Evolutionary conservation across 2,888 invertebrate species (phyloP), one percentile per base, ranked within the genome.

Genomic region (Dysmachus trigonus): DNA sequence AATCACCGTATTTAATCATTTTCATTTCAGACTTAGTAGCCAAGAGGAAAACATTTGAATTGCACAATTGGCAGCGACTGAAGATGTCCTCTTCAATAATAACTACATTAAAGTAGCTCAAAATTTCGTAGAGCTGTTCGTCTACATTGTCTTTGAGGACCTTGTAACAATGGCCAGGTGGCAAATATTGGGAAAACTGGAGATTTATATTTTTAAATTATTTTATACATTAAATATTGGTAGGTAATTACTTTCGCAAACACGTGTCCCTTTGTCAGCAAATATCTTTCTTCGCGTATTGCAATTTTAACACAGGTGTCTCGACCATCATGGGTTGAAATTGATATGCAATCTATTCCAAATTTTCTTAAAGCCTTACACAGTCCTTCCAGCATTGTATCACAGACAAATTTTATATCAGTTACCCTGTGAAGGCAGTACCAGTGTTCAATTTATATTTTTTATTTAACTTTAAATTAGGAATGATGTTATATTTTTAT

Each of bases 11-110:
- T 22, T 62, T 76, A 13, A 79, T 30, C 0, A 30, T 27, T 47
- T 73, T 62, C 8, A 86, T 18, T 5, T 62, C 86, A 22, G 51
- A 22, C 31, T 84, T 86, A 22, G 86, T 86, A 38, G 87, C 87
- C 22, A 88, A 85, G 18, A 87, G 30, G 86, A 88, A 88, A 86
- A 86, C 88, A 86, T 88, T 86, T 62, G 90, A 89, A 89, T 93
- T 93, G 90, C 94, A 93, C 91, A 95, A 94, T 91, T 95, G 94
- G 91, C 97, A 97, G 88, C 96, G 93, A 89, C 94, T 95, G 89
- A 96, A 95, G 87, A 96, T 93, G 91, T 96, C 94, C 87, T 93
- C 93, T 90, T 94, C 93, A 38, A 93, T 93, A 77, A 96, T 93
- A 72, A 91, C 90, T 86, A 97, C 93, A 90, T 95, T 94, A 90